Evolutionary conservation across 2,888 invertebrate species (phyloP).

Genomic region (Villa cingulata): DNA sequence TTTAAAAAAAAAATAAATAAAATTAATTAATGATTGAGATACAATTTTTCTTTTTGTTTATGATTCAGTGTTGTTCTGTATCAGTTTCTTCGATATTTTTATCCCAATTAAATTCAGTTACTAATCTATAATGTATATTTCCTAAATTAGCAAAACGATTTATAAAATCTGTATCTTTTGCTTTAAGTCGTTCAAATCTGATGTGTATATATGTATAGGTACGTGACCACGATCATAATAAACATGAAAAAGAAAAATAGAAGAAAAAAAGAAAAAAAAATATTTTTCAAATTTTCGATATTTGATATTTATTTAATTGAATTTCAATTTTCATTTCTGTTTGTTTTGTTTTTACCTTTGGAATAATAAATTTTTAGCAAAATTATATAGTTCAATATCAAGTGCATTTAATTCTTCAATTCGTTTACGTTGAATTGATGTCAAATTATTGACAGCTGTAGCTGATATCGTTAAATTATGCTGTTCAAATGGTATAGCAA

Average conservation of each 20-base stretch:
- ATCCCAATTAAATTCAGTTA: conserved; percentile 82
- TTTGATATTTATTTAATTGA: no score
- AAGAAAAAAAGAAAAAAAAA: conserved; percentile 5
- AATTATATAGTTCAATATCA: conserved; percentile 86
- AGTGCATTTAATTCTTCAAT: conserved; percentile 72
- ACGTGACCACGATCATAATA: no score
- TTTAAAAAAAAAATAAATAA: no score
- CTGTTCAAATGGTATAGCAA: conserved; percentile 82
- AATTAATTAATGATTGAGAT: no score
- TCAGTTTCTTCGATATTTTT: conserved; percentile 58
- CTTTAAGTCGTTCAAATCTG: conserved; percentile 68
- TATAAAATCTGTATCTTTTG: conserved; percentile 67
- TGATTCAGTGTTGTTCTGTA: conserved; percentile 5
- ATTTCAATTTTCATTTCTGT: no score
- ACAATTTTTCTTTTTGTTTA: no score
- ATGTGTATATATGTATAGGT: conserved; percentile 22
- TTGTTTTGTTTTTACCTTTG: conserved; percentile 48
- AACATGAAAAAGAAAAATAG: background rate
- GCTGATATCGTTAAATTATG: conserved; percentile 83
- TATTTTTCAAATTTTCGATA: no score
- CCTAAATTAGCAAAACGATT: conserved; percentile 74
- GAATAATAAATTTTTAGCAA: conserved; percentile 77
- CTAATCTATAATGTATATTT: conserved; percentile 58
- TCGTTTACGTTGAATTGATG: conserved; percentile 56
- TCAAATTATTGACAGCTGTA: conserved; percentile 63